A percentile compares a stretch with the other conserved stretches of the same genome.
These are phyloP conservation scores for Chroicocephalus ridibundus DNA, from an alignment of 2,113 vertebrate species.

Conservation along the genomic window DNA sequence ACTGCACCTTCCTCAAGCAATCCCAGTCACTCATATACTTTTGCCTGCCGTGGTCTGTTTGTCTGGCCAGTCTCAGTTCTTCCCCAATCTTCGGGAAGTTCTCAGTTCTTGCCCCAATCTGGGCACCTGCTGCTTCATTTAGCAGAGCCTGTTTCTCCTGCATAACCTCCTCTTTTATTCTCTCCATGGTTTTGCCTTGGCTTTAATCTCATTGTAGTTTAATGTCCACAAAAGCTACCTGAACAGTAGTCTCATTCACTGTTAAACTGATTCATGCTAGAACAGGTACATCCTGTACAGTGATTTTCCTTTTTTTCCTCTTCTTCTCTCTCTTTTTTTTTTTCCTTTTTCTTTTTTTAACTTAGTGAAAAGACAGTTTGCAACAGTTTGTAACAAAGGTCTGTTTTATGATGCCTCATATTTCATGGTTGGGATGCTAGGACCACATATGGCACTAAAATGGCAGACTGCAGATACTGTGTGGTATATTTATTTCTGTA, in stretches of 20 bases:
- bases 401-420: neutral
- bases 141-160: neutral
- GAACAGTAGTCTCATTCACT: neutral
- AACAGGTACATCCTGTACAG: neutral
- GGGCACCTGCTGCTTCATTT: neutral
- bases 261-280: neutral
- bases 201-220: neutral
- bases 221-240: neutral
- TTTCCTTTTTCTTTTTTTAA: neutral
- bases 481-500: neutral
- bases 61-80: neutral
- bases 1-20: neutral
- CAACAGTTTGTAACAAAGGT: neutral
- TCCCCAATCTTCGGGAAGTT: neutral
- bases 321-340: no score
- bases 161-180: neutral
- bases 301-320: neutral
- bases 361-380: neutral
- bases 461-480: neutral
- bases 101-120: neutral
- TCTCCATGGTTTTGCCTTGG: neutral
- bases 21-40: neutral
- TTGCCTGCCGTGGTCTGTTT: neutral
- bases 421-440: neutral
- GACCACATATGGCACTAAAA: neutral